Conservation (phyloP, 2,888 invertebrate species). For the Tenthredo distinguenda region DNA sequence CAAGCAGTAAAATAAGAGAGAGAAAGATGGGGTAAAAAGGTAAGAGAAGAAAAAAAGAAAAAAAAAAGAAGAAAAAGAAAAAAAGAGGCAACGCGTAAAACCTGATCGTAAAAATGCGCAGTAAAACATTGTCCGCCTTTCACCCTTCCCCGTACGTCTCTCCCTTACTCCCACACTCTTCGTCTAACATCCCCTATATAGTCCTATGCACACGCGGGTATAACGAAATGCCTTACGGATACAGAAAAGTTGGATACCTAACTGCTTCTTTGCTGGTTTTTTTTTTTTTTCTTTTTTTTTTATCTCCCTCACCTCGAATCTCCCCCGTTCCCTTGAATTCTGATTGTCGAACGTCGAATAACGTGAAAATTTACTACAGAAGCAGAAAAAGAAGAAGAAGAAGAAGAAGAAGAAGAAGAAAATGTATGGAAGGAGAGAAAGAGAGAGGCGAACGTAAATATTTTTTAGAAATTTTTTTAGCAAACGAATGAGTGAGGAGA, state of each 20-base stretch:
- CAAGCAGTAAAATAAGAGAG: conserved; percentile 51
- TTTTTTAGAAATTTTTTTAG: not conserved
- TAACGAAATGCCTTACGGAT: conserved; percentile 34
- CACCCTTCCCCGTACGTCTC: not conserved
- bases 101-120: conserved; percentile 54
- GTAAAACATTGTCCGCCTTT: conserved; percentile 50
- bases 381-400: not conserved
- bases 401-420: conserved; percentile 22
- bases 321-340: not conserved
- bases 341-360: not conserved
- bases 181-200: not conserved
- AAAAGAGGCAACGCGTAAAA: conserved; percentile 52
- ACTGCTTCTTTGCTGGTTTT: too few species aligned
- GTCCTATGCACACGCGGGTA: conserved; percentile 8
- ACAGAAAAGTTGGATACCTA: conserved; percentile 32
- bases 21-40: not conserved
- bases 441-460: not conserved
- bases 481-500: not conserved
- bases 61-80: not conserved
- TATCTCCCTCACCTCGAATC: not conserved
- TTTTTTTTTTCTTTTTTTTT: not conserved
- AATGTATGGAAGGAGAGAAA: conserved; percentile 34
- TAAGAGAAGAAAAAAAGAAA: not conserved
- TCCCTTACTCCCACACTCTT: not conserved
- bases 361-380: not conserved